Conservation (phyloP, 2,888 invertebrate genomes). For the Philaethria dido region DNA sequence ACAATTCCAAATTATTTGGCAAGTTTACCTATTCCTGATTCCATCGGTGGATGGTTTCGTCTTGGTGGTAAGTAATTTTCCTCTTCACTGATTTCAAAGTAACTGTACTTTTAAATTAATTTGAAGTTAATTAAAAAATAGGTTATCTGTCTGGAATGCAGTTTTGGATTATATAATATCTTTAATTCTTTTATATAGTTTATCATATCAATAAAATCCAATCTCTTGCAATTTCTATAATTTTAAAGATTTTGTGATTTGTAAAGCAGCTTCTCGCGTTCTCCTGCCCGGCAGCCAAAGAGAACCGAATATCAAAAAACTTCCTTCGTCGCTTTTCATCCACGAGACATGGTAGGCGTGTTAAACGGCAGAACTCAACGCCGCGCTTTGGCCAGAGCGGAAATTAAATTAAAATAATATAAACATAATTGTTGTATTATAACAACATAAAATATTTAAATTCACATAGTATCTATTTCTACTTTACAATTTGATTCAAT, state of each 20-base stretch:
- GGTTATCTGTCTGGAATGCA: neutral
- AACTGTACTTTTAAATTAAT: neutral
- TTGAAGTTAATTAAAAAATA: neutral
- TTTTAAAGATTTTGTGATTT: no score
- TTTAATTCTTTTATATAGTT: neutral
- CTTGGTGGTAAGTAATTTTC: conserved; percentile 86
- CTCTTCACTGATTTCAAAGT: neutral
- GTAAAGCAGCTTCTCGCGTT: no score
- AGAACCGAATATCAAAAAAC: no score
- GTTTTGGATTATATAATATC: neutral
- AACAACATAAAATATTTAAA: neutral
- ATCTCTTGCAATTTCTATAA: neutral
- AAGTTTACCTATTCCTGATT: conserved; percentile 92
- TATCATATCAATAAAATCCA: no score
- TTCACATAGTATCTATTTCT: neutral
- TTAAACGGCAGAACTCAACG: no score
- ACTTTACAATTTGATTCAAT: neutral
- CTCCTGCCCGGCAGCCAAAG: no score
- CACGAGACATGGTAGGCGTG: no score
- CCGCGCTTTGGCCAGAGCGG: no score
- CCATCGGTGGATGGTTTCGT: conserved; percentile 93
- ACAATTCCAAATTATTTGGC: conserved; percentile 93
- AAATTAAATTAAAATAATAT: no score
- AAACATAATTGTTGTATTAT: no score
- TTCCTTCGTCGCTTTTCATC: no score